Evolutionary conservation across 1,140 invertebrate species (phyloP).

Genomic region (Melanaphis sacchari): DNA sequence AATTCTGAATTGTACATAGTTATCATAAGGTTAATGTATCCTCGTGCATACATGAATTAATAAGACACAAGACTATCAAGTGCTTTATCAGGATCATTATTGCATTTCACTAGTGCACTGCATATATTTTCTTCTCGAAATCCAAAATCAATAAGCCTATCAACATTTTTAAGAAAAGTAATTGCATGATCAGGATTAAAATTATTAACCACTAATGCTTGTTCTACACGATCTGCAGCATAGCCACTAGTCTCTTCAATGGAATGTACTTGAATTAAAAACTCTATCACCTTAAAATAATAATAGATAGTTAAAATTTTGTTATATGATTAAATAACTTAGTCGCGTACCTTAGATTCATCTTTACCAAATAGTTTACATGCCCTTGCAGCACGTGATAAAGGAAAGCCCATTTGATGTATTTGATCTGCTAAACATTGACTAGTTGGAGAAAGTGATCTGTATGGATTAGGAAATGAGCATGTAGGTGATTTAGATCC

Average conservation of each 20-base stretch:
- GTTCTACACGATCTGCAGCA: constrained; percentile 69
- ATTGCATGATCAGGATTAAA: constrained; percentile 67
- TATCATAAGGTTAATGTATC: background rate
- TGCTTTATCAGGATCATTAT: constrained; percentile 86
- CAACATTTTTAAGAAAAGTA: constrained; percentile 67
- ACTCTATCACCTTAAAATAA: constrained; percentile 65
- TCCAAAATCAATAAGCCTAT: constrained; percentile 80
- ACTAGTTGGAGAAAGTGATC: constrained; percentile 68
- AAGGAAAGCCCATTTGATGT: constrained; percentile 83
- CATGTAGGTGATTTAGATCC: constrained; percentile 49
- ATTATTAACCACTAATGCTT: constrained; percentile 65
- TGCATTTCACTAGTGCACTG: constrained; percentile 75
- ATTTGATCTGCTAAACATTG: constrained; percentile 76
- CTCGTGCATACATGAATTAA: background rate
- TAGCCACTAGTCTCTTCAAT: constrained; percentile 70
- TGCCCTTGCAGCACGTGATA: constrained; percentile 77
- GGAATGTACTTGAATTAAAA: constrained; percentile 69
- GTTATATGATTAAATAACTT: background rate
- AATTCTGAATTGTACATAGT: background rate
- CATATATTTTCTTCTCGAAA: constrained; percentile 80
- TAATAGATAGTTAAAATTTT: constrained; percentile 28
- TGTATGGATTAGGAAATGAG: constrained; percentile 66
- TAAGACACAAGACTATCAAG: constrained; percentile 83
- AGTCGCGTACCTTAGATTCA: constrained; percentile 78
- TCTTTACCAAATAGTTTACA: constrained; percentile 77